Base-by-base conservation (phyloP, 2,888 invertebrate species). In the Mythimna vitellina region DNA sequence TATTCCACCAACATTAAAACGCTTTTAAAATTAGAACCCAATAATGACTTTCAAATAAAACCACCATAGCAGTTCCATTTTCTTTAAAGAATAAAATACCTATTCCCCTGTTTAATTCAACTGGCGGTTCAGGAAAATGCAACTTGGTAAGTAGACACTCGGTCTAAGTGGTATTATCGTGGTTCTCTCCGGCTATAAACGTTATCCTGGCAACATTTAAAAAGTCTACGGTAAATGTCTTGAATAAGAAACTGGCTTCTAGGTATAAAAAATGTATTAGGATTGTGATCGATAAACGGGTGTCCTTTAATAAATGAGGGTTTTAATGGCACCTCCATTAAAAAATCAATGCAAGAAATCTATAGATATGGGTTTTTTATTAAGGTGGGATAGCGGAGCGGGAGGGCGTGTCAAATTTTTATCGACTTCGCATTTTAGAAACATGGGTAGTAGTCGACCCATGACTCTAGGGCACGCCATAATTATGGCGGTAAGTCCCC, bases 141-240 rank as follows among this genome's bases (percentile, higher is more conserved):
- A 82, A 81, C 78, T 82, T 76, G 69, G 78, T 84, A 83, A 81
- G 81, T 76, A 82, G 82, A 84, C 76, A 83, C 84, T 88, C 72
- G 69, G 67, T 68, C 74, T 78, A 75, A 87, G 84, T 87, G 82
- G 85, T 84, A 80, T 81, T 85, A 86, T 81, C 74, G 76, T 72
- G 75, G 76, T 68, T 71, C 70, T 74, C 65, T 69, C 64, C 65
- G 58, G 56, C 69, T 69, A 75, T 83, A 80, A 85, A 81, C 79
- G 85, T 81, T 85, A 84, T 82, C 79, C 78, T 65, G 70, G 71
- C 53, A 78, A 74, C 82, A 77, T 79, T 84, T 81, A 83, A 85
- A 86, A 83, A 82, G 78, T 80, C 78, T 73, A 74, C 72, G 72
- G 68, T 81, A 70, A 79, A 79, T 69, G 68, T 60, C 65, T 70